phyloP scores from a whole-genome alignment of 1,140 invertebrate species.

The Macrobrachium rosenbergii region DNA sequence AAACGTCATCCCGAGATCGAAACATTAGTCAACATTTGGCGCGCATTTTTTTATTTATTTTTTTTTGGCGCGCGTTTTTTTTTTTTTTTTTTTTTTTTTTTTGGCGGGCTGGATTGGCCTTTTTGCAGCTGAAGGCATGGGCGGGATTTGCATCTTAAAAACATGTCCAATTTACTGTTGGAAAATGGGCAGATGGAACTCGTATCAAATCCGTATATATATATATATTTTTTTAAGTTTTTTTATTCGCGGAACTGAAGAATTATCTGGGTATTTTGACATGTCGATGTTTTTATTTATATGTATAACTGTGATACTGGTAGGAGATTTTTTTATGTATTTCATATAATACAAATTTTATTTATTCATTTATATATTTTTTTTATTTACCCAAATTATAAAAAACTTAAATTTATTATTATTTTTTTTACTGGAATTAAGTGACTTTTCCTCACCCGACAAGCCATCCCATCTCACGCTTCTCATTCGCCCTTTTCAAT shows the following conservation, averaged over 20 bases:
- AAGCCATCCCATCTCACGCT: too few relatives aligned
- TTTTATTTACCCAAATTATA: too few relatives aligned
- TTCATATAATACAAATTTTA: background rate
- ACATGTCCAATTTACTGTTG: conserved; percentile 53
- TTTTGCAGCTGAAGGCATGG: conserved; percentile 49
- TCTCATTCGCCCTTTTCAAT: too few relatives aligned
- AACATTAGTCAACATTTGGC: too few relatives aligned
- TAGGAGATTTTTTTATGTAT: background rate
- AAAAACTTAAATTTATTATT: too few relatives aligned
- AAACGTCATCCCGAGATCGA: too few relatives aligned
- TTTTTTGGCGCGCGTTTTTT: too few relatives aligned
- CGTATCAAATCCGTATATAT: background rate
- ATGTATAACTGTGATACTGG: conserved; percentile 5
- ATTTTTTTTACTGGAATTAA: too few relatives aligned
- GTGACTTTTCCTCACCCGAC: too few relatives aligned
- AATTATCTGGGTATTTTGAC: background rate
- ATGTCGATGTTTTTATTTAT: background rate
- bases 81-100: too few relatives aligned
- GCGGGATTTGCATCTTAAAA: conserved; percentile 59
- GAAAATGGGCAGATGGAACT: conserved; percentile 50
- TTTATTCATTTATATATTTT: too few relatives aligned
- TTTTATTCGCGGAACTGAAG: background rate
- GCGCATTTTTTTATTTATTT: too few relatives aligned
- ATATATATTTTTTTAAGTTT: background rate
- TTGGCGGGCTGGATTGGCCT: conserved; percentile 18